Conservation (phyloP, 2,888 invertebrate species). For the Chaetoderma sp. region DNA sequence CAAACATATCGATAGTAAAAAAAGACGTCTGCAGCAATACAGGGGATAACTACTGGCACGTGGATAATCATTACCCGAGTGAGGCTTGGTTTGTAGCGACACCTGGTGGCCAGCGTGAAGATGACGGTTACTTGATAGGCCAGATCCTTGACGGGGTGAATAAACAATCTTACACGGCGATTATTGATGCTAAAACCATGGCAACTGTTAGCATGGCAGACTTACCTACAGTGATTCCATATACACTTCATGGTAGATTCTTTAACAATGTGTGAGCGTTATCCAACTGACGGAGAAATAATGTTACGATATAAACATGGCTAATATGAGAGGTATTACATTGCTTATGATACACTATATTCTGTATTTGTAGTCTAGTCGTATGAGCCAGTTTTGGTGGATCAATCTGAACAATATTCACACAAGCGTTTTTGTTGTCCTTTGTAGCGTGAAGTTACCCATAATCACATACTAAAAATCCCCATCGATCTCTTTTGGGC, state of each 20-base stretch:
- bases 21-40: slow-evolving; percentile 52
- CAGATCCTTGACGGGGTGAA: slow-evolving; percentile 54
- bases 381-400: no score
- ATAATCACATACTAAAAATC: no score
- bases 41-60: slow-evolving; percentile 45
- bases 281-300: no score
- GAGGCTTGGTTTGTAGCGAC: slow-evolving; percentile 60
- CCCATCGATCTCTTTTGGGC: no score
- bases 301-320: no score
- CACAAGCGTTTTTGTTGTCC: no score
- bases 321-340: no score
- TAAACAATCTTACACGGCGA: slow-evolving; percentile 48
- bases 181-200: slow-evolving; percentile 57
- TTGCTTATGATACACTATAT: no score
- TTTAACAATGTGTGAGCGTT: no score
- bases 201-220: slow-evolving; percentile 44
- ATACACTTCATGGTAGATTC: slow-evolving; percentile 61
- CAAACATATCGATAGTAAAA: slow-evolving; percentile 56
- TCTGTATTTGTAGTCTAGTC: no score
- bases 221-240: slow-evolving; percentile 58
- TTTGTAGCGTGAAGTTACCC: no score
- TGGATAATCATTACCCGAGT: slow-evolving; percentile 48
- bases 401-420: no score
- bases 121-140: slow-evolving; percentile 60
- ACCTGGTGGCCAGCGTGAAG: slow-evolving; percentile 48